Evolutionary conservation across 1,140 invertebrate species (phyloP), one percentile per base, ranked within the genome.

Genomic region (Pogonognathellus flavescens): DNA sequence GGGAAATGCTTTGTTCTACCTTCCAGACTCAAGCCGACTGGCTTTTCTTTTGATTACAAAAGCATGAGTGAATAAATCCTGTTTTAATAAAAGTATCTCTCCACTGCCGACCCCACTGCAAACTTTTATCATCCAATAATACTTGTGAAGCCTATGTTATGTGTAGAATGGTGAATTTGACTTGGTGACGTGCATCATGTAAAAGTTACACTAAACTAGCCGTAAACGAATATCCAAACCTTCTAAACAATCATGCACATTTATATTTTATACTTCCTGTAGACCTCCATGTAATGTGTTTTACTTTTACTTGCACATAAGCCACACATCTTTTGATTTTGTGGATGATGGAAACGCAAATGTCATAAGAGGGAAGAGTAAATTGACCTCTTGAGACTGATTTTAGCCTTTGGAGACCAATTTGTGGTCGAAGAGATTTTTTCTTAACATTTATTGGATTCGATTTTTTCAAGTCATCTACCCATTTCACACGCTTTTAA

Each of bases 51-150:
- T 85, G 52, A 85, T 85, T 85, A 80, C 22, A 50, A 41, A 31
- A 49, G 70, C 52, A 57, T 55, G 84, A 85, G 31, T 66, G 84
- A 85, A 80, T 85, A 85, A 85, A 85, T 85, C 84, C 80, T 60
- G 80, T 85, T 85, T 85, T 85, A 85, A 85, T 85, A 80, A 85
- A 82, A 85, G 55, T 62, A 50, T 82, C 49, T 52, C 50, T 81
- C 52, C n/a, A 76, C 70, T 11, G 13, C 41, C 25, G 13, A 76
- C n/a, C 14, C 66, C 2, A 25, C 22, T 31, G 25, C n/a, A 66
- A 66, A 66, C 22, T 10, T 66, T 5, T 66, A 70, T 8, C 8
- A 60, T 49, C n/a, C 62, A 14, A 60, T n/a, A 70, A 41, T 41
- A 41, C 31, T 41, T 41, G 1, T 41, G 31, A 66, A 50, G 41